Conservation (phyloP, 2,797 vertebrate genomes). For the Pantherophis alleghaniensis region DNA sequence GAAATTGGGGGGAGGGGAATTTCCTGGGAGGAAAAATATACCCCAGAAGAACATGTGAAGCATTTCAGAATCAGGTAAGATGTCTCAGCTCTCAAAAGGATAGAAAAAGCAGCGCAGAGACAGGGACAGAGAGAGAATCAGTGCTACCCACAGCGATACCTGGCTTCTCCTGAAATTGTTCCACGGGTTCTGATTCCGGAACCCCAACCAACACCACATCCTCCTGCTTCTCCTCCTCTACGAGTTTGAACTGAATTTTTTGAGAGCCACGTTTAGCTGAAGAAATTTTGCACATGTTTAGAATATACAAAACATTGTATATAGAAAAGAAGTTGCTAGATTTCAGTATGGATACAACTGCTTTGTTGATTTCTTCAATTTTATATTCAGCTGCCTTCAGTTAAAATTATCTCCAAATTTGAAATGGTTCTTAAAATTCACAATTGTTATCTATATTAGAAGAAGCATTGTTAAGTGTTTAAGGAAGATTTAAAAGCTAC, state of each 20-base stretch:
- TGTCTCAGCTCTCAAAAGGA: slow-evolving; percentile 29
- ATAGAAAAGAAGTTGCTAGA: slow-evolving; percentile 17
- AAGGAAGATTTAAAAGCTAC: not conserved
- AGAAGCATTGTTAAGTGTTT: not conserved
- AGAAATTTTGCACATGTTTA: slow-evolving; percentile 68
- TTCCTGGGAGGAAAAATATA: slow-evolving; percentile 34
- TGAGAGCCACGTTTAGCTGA: slow-evolving; percentile 79
- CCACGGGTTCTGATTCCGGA: slow-evolving; percentile 61
- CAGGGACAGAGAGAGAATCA: slow-evolving; percentile 39
- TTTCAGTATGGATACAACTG: not conserved
- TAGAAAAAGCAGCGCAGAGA: slow-evolving; percentile 57
- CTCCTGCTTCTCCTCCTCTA: slow-evolving; percentile 71
- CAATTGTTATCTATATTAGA: not conserved
- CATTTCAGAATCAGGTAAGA: slow-evolving; percentile 44
- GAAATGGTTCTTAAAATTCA: not conserved
- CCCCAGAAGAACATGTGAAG: slow-evolving; percentile 42
- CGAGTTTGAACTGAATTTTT: slow-evolving; percentile 70
- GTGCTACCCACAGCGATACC: slow-evolving; percentile 68
- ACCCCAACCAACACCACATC: slow-evolving; percentile 70
- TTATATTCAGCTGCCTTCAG: not conserved
- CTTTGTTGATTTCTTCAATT: slow-evolving; percentile 14
- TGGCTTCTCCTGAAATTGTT: slow-evolving; percentile 67
- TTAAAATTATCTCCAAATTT: not conserved
- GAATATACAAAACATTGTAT: slow-evolving; percentile 7
- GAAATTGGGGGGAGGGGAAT: not conserved